Conservation (phyloP, 2,888 invertebrate species). For the Germaria angustata region DNA sequence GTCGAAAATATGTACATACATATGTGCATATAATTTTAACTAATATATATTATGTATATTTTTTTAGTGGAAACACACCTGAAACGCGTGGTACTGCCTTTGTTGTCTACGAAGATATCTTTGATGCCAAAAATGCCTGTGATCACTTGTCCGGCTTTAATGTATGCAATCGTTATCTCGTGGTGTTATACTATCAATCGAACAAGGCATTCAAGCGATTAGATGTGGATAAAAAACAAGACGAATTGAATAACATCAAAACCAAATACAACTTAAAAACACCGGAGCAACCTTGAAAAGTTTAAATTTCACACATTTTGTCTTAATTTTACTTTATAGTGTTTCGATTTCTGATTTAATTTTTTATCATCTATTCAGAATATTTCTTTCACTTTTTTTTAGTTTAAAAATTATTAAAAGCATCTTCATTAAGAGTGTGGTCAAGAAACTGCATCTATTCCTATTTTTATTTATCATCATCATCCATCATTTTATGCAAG, state of each 20-base stretch:
- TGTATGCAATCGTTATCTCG: slow-evolving; percentile 98
- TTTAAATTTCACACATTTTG: neutral
- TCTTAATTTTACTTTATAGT: neutral
- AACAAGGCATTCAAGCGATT: slow-evolving; percentile 97
- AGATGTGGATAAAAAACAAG: slow-evolving; percentile 96
- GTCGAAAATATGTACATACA: slow-evolving; percentile 76
- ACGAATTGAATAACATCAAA: slow-evolving; percentile 96
- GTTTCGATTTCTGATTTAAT: neutral
- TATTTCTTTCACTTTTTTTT: slow-evolving; percentile 17
- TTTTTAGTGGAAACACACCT: slow-evolving; percentile 93
- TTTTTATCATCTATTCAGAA: neutral
- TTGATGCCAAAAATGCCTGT: slow-evolving; percentile 99
- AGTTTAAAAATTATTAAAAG: slow-evolving; percentile 11
- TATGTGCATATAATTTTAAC: too few relatives aligned
- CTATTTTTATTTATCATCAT: slow-evolving; percentile 46
- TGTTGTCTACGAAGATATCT: slow-evolving; percentile 99
- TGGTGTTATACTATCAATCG: slow-evolving; percentile 98
- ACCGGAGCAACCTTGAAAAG: slow-evolving; percentile 70
- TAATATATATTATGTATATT: neutral
- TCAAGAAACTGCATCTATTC: slow-evolving; percentile 19
- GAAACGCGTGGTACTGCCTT: slow-evolving; percentile 99
- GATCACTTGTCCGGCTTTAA: slow-evolving; percentile 99
- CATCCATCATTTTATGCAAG: slow-evolving; percentile 52
- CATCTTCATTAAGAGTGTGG: slow-evolving; percentile 39
- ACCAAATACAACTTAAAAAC: slow-evolving; percentile 93